Conservation (phyloP, 2,888 invertebrate species). For the Scrobipalpa atriplicella region DNA sequence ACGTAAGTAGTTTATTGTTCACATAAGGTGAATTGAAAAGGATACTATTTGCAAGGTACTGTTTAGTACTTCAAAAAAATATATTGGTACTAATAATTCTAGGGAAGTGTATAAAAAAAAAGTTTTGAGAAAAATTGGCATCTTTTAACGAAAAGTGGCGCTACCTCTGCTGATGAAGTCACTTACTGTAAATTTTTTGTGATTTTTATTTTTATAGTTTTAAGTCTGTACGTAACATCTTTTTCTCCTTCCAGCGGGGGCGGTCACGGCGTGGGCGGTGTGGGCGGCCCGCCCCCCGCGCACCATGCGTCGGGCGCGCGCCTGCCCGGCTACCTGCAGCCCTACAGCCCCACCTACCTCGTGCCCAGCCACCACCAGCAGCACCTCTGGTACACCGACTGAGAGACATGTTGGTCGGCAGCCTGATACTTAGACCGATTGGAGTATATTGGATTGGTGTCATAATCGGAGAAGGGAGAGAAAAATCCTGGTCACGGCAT, state of each 20-base stretch:
- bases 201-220: background rate
- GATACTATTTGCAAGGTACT: too few species aligned
- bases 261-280: conserved; percentile 80
- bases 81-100: too few species aligned
- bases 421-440: background rate
- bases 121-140: too few species aligned
- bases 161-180: too few species aligned
- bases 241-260: conserved; percentile 47
- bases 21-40: too few species aligned
- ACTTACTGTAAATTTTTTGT: background rate
- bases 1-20: conserved; percentile 56
- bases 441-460: background rate
- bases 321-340: conserved; percentile 76
- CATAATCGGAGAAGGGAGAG: background rate
- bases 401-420: conserved; percentile 34
- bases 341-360: conserved; percentile 76
- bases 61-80: too few species aligned
- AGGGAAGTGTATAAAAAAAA: too few species aligned
- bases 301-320: conserved; percentile 89
- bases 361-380: conserved; percentile 79
- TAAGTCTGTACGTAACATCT: too few species aligned
- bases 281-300: conserved; percentile 93
- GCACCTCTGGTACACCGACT: conserved; percentile 92
- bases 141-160: too few species aligned
- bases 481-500: background rate